Percentiles rank a stretch among this genome's conserved stretches.
phyloP scores from a whole-genome alignment of 2,797 vertebrate genomes.

The Smutsia temminckii region DNA sequence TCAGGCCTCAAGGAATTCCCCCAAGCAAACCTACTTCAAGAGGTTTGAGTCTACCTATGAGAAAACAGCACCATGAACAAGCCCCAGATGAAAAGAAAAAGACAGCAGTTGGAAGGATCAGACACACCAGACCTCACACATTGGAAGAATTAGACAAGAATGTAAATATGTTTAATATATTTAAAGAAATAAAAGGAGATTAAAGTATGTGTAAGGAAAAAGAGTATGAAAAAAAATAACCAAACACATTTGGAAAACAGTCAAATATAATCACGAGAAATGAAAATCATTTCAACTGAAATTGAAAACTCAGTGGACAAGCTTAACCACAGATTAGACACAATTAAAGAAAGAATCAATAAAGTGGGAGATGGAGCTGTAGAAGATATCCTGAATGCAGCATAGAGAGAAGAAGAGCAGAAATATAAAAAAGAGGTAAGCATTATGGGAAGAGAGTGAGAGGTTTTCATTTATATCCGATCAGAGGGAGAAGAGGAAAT shows the following conservation, averaged over 20 bases:
- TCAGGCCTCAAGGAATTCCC: neutral
- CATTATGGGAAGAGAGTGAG: neutral
- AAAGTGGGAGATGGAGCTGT: neutral
- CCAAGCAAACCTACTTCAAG: neutral
- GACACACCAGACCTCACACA: neutral
- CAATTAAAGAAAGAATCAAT: neutral
- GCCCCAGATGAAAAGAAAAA: neutral
- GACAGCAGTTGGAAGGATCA: neutral
- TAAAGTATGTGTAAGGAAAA: neutral
- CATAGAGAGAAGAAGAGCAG: neutral
- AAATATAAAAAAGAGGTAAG: neutral
- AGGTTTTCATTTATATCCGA: neutral
- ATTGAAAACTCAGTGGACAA: neutral
- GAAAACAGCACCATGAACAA: neutral
- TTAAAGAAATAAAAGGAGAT: neutral
- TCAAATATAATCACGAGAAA: neutral
- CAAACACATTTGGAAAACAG: neutral
- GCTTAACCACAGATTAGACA: neutral
- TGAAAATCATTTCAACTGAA: neutral
- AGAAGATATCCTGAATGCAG: neutral
- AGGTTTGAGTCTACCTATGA: neutral
- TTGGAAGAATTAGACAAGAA: neutral
- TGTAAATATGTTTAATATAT: neutral
- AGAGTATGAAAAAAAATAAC: neutral
- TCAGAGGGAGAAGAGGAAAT: neutral